These are phyloP conservation scores for Antigone vipio DNA, from an alignment of 2,113 vertebrate species.

Conservation along the genomic window DNA sequence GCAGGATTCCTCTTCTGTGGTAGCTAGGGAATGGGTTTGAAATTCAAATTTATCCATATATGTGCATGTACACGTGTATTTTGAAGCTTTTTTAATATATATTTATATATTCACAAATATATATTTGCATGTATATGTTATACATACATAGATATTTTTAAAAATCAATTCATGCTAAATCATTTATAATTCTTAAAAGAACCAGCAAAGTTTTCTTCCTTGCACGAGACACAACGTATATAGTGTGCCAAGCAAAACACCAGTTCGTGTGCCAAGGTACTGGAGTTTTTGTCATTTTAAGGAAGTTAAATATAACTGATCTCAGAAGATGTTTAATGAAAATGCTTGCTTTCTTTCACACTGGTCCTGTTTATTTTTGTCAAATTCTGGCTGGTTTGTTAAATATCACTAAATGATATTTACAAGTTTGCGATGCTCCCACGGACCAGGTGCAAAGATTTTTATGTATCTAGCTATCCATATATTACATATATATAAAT, in stretches of 20 bases:
- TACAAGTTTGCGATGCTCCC: constrained; percentile 37
- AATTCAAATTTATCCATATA: background rate
- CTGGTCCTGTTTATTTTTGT: constrained; percentile 54
- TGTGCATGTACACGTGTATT: background rate
- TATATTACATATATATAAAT: background rate
- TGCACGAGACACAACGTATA: background rate
- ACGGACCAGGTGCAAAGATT: constrained; percentile 47
- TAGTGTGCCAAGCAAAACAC: background rate
- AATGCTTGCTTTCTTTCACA: constrained; percentile 40
- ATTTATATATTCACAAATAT: background rate
- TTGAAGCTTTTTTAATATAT: background rate
- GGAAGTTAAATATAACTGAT: constrained; percentile 38
- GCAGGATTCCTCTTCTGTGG: background rate
- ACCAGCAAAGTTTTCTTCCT: background rate
- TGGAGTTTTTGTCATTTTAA: background rate
- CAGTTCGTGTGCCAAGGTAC: background rate
- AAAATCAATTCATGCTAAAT: background rate
- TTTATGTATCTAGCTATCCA: background rate
- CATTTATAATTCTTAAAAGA: background rate
- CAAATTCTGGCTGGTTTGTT: constrained; percentile 38
- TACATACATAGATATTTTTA: background rate
- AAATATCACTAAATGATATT: constrained; percentile 68
- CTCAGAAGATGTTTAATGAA: constrained; percentile 51
- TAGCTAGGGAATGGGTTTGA: constrained; percentile 10
- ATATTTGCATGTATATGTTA: background rate